Conservation (phyloP, 2,113 vertebrate genomes). For the Eonycteris spelaea region DNA sequence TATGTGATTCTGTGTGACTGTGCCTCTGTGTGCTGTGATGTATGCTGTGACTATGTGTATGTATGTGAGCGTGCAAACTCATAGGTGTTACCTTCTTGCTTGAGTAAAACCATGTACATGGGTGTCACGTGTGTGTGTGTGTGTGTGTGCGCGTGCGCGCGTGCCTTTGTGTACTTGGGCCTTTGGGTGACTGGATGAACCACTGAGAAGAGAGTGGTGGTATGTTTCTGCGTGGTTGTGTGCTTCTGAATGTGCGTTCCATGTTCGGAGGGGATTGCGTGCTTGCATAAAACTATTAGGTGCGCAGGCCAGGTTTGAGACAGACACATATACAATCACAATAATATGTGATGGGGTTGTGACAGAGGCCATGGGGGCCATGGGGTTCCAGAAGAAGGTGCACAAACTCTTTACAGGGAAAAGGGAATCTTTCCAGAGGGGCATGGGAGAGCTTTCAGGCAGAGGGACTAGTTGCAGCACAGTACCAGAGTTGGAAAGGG, state of each 20-base stretch:
- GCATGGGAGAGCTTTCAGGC: neutral
- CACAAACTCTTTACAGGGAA: neutral
- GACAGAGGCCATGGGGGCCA: neutral
- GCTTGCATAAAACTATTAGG: neutral
- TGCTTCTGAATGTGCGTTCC: neutral
- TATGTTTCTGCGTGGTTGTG: neutral
- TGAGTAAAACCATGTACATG: neutral
- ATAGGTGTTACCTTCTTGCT: neutral
- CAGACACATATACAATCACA: neutral
- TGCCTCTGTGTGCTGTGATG: neutral
- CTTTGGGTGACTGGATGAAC: neutral
- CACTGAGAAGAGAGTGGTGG: neutral
- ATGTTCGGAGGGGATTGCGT: neutral
- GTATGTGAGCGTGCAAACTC: neutral
- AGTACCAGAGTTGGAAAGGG: neutral
- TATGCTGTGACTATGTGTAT: neutral
- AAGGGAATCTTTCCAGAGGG: neutral
- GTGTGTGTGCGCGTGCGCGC: no score
- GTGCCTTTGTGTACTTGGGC: neutral
- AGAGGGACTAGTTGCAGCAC: neutral
- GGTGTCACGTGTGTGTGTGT: neutral
- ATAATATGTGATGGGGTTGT: neutral
- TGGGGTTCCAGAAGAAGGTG: neutral
- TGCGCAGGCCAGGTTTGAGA: neutral
- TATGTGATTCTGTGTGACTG: neutral